Evolutionary conservation across 2,888 invertebrate species (phyloP).

Genomic region (Taenaris catops): DNA sequence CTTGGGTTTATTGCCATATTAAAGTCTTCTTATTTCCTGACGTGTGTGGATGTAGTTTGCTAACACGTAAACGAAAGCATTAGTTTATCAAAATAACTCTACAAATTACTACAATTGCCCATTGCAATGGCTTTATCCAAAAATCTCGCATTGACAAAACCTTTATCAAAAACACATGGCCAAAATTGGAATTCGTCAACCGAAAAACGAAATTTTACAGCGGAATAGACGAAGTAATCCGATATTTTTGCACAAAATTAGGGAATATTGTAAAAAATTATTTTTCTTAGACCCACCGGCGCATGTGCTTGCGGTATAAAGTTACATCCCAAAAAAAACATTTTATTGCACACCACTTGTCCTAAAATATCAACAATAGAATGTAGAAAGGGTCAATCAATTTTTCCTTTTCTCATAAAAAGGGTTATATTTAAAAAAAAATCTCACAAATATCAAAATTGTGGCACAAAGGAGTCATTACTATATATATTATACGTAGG

Average conservation of each 20-base stretch:
- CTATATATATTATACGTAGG: constrained; percentile 42
- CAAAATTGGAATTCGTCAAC: constrained; percentile 45
- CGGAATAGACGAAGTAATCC: constrained; percentile 43
- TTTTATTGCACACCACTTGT: constrained; percentile 50
- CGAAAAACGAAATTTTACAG: constrained; percentile 40
- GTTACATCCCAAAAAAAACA: constrained; percentile 48
- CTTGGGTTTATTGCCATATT: too few species aligned
- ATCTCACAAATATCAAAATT: constrained; percentile 41
- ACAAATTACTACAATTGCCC: too few species aligned
- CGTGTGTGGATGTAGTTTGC: too few species aligned
- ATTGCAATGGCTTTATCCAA: too few species aligned
- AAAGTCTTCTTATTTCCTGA: too few species aligned
- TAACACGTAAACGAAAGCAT: too few species aligned
- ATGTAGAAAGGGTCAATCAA: constrained; percentile 65
- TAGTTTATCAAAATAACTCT: too few species aligned
- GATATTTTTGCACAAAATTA: constrained; percentile 71
- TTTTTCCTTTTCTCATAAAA: constrained; percentile 27
- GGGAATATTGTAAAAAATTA: constrained; percentile 65
- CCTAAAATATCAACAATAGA: constrained; percentile 51
- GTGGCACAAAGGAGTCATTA: too few species aligned
- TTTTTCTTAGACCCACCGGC: constrained; percentile 57
- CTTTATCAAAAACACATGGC: constrained; percentile 62
- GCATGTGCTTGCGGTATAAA: constrained; percentile 65
- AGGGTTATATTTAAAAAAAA: constrained; percentile 26
- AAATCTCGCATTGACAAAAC: constrained; percentile 17